Conservation (phyloP, 1,140 invertebrate genomes). For the Drosophila asahinai region DNA sequence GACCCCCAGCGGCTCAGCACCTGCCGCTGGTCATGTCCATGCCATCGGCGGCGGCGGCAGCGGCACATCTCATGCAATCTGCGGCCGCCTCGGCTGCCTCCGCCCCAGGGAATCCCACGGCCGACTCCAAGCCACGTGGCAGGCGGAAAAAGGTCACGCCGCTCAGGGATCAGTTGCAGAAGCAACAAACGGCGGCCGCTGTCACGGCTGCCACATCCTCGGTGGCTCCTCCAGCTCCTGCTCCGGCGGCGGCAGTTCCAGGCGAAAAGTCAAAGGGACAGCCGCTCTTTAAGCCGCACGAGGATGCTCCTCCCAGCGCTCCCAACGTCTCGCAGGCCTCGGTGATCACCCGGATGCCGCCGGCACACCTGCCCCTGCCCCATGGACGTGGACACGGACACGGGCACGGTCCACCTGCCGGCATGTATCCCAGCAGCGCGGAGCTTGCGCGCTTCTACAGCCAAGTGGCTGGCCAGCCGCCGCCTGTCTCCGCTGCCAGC, state of each 20-base stretch:
- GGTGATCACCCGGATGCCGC: slow-evolving; percentile 88
- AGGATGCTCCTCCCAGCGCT: slow-evolving; percentile 70
- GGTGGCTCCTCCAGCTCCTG: slow-evolving; percentile 5
- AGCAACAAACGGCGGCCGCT: slow-evolving; percentile 82
- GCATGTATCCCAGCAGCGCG: slow-evolving; percentile 66
- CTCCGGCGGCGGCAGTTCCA: background rate
- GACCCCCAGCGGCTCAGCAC: slow-evolving; percentile 46
- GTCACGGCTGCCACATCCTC: slow-evolving; percentile 64
- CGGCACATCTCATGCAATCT: slow-evolving; percentile 68
- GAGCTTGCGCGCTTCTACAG: slow-evolving; percentile 67
- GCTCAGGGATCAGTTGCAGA: slow-evolving; percentile 71
- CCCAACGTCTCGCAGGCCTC: slow-evolving; percentile 86
- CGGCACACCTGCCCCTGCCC: slow-evolving; percentile 85
- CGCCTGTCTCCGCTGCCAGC: slow-evolving; percentile 14
- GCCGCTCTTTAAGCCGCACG: slow-evolving; percentile 83
- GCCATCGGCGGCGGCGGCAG: slow-evolving; percentile 55
- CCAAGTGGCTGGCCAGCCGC: slow-evolving; percentile 44
- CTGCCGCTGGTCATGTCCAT: slow-evolving; percentile 66
- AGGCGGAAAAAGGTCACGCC: slow-evolving; percentile 83
- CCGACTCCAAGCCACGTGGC: slow-evolving; percentile 71
- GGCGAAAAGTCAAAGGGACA: slow-evolving; percentile 51
- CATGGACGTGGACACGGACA: slow-evolving; percentile 35
- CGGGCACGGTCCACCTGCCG: slow-evolving; percentile 37
- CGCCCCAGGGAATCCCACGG: background rate
- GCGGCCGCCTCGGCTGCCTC: slow-evolving; percentile 39